These are phyloP conservation scores for Parauchenoglanis ngamensis DNA, from an alignment of 2,797 vertebrate species.

Conservation along the genomic window DNA sequence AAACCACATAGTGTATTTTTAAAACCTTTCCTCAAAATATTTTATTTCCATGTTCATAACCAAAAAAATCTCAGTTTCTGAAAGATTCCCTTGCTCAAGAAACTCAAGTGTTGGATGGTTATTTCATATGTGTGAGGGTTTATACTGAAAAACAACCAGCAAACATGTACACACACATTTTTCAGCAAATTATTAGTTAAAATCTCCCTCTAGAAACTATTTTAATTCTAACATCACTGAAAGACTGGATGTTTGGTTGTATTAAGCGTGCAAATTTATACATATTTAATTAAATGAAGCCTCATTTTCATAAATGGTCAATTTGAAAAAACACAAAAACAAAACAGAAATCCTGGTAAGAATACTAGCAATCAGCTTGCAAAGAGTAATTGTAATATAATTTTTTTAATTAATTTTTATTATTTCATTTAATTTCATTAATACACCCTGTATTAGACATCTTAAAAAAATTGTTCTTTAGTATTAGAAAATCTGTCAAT, in stretches of 20 bases:
- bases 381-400: neutral
- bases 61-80: conserved; percentile 16
- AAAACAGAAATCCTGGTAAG: neutral
- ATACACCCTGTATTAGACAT: neutral
- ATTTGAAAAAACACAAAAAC: neutral
- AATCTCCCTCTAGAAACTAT: neutral
- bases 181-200: too few relatives aligned
- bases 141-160: neutral
- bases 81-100: neutral
- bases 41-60: too few relatives aligned
- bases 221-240: neutral
- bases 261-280: neutral
- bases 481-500: neutral
- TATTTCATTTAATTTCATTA: neutral
- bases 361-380: neutral
- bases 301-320: neutral
- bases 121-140: neutral
- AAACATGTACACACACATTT: neutral
- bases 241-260: neutral
- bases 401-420: neutral
- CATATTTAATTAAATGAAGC: neutral
- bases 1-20: neutral
- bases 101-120: neutral
- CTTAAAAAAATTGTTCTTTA: neutral
- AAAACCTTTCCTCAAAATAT: neutral